Percentiles rank a stretch among this genome's conserved stretches.
Evolutionary conservation across 2,113 vertebrate genomes (phyloP).

Genomic region (Elephantulus edwardii): DNA sequence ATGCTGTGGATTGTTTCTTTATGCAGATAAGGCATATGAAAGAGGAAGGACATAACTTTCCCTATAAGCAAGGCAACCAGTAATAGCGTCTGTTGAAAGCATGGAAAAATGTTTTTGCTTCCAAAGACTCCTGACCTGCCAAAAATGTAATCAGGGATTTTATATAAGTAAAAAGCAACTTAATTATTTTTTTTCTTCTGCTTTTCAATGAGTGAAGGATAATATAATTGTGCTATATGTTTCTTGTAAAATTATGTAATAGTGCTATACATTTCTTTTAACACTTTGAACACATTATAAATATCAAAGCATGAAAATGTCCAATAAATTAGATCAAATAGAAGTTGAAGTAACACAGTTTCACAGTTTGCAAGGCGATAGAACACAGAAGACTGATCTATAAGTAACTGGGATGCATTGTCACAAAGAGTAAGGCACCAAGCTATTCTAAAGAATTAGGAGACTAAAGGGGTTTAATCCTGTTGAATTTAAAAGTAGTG

Average conservation of each 20-base stretch:
- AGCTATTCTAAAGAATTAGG: background rate
- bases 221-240: background rate
- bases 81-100: background rate
- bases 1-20: background rate
- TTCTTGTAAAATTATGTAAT: too few species aligned
- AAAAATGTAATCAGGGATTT: background rate
- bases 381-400: background rate
- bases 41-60: background rate
- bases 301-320: background rate
- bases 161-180: background rate
- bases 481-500: background rate
- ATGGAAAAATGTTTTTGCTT: background rate
- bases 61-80: too few species aligned
- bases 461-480: background rate
- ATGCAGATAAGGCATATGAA: background rate
- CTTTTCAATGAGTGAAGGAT: background rate
- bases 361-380: background rate
- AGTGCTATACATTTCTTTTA: slow-evolving; percentile 30
- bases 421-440: background rate
- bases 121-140: background rate
- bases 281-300: background rate
- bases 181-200: background rate
- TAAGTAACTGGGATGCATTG: background rate
- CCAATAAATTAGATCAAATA: background rate
- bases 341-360: background rate